Evolutionary conservation across 2,888 invertebrate genomes (phyloP).

Genomic region (Pammene fasciana): DNA sequence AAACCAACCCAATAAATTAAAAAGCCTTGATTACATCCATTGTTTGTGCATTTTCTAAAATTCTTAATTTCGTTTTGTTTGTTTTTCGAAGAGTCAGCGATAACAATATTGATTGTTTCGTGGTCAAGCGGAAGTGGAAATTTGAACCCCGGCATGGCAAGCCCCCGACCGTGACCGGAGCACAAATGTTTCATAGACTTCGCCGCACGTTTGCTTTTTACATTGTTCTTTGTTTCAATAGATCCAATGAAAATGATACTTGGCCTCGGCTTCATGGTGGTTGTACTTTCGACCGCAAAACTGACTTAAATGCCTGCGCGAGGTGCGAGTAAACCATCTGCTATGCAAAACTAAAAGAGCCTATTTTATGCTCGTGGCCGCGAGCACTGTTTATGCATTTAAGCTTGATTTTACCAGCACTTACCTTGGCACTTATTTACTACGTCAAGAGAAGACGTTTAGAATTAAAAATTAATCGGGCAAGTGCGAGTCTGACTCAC

Average conservation of each 20-base stretch:
- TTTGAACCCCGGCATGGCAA: constrained; percentile 73
- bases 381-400: background rate
- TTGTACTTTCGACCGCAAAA: constrained; percentile 41
- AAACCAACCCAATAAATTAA: constrained; percentile 6
- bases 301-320: constrained; percentile 39
- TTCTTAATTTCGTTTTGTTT: constrained; percentile 70
- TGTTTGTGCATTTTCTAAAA: constrained; percentile 54
- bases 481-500: no score
- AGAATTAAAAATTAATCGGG: no score
- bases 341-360: constrained; percentile 12
- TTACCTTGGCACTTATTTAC: no score
- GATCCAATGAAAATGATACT: constrained; percentile 53
- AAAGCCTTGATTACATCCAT: constrained; percentile 50
- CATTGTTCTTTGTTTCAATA: constrained; percentile 63
- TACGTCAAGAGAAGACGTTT: no score
- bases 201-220: constrained; percentile 65
- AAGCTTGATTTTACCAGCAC: background rate
- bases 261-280: constrained; percentile 47
- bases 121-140: constrained; percentile 76
- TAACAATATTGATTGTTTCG: constrained; percentile 78
- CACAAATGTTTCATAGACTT: constrained; percentile 67
- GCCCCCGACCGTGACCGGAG: constrained; percentile 75
- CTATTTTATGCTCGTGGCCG: background rate
- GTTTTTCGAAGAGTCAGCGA: constrained; percentile 71
- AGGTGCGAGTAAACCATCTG: constrained; percentile 26